Evolutionary conservation across 2,797 vertebrate genomes (phyloP), one percentile per base, ranked within the genome.

Genomic region (Lagocephalus sceleratus): DNA sequence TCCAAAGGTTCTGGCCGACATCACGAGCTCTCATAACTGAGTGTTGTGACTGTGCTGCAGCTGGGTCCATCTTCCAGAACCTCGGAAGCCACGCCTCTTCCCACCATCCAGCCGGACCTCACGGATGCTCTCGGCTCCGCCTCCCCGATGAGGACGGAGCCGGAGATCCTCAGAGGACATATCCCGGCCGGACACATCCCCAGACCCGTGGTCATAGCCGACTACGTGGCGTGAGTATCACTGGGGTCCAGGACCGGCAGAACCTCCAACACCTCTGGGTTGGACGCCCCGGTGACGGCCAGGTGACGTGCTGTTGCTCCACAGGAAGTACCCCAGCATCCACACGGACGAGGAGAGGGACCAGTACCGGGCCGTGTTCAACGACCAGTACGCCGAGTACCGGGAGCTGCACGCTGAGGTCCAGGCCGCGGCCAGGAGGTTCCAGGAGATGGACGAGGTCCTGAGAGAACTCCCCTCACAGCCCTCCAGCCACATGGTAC

Each of bases 321-420:
- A 47, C 62, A 99, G 96, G 54, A 99, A 99, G 78, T 98, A 99
- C 68, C 94, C 93, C 43, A 82, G 76, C 61, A 97, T 99, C 78
- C 88, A 65, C 47, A 89, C 92, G 0, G 91, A 94, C 5, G 95
- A 98, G 54, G 93, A 94, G 65, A 85, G 91, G 55, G 96, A 99
- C 62, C 91, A 91, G 48, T 99, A 98, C 76, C 94, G 90, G 79
- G 96, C 96, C 0, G 96, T 99, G 57, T 99, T 99, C 82, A 95
- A 97, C 40, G 96, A 99, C 79, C 96, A 99, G 82, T 94, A 95
- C 25, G 92, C 94, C 0, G 96, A 99, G 71, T 99, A 99, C 83
- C 95, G 94, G 80, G 96, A 99, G 70, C 88, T 99, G n/a, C 94
- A 95, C 0, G 55, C 85, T 2, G 96, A 99, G 79, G 93, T 99